Percentiles rank a stretch among this genome's conserved stretches.
Conservation (phyloP, 2,888 invertebrate species). For the Theristus sp. region DNA sequence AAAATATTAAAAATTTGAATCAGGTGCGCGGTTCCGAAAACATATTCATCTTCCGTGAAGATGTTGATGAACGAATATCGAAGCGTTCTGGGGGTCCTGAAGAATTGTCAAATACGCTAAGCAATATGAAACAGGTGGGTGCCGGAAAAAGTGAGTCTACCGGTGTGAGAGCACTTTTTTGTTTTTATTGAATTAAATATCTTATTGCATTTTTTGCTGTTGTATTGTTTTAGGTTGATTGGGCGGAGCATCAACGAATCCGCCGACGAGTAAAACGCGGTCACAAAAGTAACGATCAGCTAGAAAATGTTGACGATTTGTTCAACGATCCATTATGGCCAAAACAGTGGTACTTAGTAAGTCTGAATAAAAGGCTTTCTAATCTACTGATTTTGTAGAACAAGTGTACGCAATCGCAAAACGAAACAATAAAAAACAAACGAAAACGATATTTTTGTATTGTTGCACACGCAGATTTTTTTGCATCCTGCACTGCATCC, state of each 20-base stretch:
- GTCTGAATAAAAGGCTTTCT: too few species aligned
- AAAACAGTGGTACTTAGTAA: slow-evolving; percentile 91
- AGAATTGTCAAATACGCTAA: neutral
- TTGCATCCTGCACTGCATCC: too few species aligned
- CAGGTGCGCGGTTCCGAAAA: neutral
- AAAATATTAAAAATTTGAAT: too few species aligned
- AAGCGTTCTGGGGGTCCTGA: neutral
- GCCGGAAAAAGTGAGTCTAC: neutral
- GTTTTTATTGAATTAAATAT: too few species aligned
- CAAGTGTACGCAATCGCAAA: too few species aligned
- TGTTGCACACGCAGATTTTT: too few species aligned
- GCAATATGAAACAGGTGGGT: neutral
- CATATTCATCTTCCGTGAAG: neutral
- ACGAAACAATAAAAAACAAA: too few species aligned
- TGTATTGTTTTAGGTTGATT: slow-evolving; percentile 29
- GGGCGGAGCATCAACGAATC: slow-evolving; percentile 62
- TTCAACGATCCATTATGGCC: slow-evolving; percentile 78
- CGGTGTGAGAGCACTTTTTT: neutral
- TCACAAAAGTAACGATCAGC: slow-evolving; percentile 42
- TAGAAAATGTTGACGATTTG: slow-evolving; percentile 6
- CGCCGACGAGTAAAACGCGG: slow-evolving; percentile 64
- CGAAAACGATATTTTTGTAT: too few species aligned
- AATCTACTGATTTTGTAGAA: too few species aligned
- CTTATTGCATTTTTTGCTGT: too few species aligned
- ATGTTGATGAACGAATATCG: neutral